phyloP scores from a whole-genome alignment of 2,888 invertebrate genomes.

The Plagiodera versicolora region DNA sequence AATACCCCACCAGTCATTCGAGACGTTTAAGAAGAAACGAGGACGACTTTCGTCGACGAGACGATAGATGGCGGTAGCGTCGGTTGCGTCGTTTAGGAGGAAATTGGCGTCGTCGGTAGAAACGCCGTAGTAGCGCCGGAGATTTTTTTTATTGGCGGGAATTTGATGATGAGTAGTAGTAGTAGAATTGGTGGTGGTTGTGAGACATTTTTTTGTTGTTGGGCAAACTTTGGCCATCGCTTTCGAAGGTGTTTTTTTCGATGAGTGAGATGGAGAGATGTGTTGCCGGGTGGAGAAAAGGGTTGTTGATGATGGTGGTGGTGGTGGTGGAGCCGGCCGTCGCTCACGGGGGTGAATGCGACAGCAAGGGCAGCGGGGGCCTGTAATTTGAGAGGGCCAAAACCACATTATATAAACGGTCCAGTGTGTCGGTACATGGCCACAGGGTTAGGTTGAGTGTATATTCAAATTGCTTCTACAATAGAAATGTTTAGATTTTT shows the following conservation, averaged over 20 bases:
- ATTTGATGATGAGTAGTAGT: background rate
- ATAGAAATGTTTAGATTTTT: too few species aligned
- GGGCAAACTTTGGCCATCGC: background rate
- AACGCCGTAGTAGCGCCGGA: background rate
- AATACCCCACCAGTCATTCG: slow-evolving; percentile 26
- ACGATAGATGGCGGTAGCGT: slow-evolving; percentile 16
- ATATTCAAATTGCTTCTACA: too few species aligned
- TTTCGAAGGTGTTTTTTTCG: slow-evolving; percentile 45
- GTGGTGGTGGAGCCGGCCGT: too few species aligned
- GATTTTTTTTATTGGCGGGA: background rate
- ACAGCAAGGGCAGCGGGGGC: slow-evolving; percentile 51
- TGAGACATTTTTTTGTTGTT: slow-evolving; percentile 4
- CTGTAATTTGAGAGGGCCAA: slow-evolving; percentile 54
- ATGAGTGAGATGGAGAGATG: slow-evolving; percentile 48
- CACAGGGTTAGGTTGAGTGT: background rate
- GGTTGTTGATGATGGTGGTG: too few species aligned
- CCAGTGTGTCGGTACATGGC: background rate
- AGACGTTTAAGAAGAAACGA: slow-evolving; percentile 23
- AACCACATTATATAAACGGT: slow-evolving; percentile 38
- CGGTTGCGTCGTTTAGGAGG: slow-evolving; percentile 3
- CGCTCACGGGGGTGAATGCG: slow-evolving; percentile 50
- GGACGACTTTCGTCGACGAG: slow-evolving; percentile 13
- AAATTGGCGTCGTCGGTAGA: background rate
- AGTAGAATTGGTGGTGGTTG: background rate
- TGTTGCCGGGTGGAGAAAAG: slow-evolving; percentile 44